Evolutionary conservation across 2,888 invertebrate species (phyloP).

Genomic region (Drosophila nr. perissopoda): DNA sequence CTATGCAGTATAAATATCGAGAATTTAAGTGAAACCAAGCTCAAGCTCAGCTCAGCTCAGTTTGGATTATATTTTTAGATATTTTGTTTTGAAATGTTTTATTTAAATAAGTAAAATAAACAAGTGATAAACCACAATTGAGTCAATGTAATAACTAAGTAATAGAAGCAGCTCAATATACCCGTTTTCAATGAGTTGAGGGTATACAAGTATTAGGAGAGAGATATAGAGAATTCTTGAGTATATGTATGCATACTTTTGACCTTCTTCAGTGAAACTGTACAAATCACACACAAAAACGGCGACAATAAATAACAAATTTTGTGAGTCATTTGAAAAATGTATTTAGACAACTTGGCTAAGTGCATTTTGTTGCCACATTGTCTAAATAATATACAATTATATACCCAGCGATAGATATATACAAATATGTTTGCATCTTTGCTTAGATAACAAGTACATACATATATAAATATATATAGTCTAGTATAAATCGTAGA

Average conservation of each 20-base stretch:
- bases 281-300: slow-evolving; percentile 4
- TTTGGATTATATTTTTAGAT: not conserved
- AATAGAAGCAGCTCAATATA: not conserved
- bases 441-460: too few species aligned
- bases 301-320: not conserved
- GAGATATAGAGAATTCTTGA: not conserved
- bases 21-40: not conserved
- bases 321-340: slow-evolving; percentile 24
- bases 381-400: slow-evolving; percentile 1
- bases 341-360: slow-evolving; percentile 39
- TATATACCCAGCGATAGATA: not conserved
- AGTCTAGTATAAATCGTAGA: slow-evolving; percentile 7
- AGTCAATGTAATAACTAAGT: not conserved
- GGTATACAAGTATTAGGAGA: not conserved
- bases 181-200: not conserved
- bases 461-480: not conserved
- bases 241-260: not conserved
- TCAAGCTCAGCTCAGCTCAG: not conserved
- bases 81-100: not conserved
- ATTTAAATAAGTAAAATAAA: not conserved
- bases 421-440: slow-evolving; percentile 20
- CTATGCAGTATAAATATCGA: not conserved
- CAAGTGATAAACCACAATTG: not conserved
- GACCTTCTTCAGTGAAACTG: slow-evolving; percentile 7
- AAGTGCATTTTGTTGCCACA: slow-evolving; percentile 36